These are phyloP conservation scores for Sebastes oblongus DNA, from an alignment of 2,797 vertebrate species.

Conservation along the genomic window DNA sequence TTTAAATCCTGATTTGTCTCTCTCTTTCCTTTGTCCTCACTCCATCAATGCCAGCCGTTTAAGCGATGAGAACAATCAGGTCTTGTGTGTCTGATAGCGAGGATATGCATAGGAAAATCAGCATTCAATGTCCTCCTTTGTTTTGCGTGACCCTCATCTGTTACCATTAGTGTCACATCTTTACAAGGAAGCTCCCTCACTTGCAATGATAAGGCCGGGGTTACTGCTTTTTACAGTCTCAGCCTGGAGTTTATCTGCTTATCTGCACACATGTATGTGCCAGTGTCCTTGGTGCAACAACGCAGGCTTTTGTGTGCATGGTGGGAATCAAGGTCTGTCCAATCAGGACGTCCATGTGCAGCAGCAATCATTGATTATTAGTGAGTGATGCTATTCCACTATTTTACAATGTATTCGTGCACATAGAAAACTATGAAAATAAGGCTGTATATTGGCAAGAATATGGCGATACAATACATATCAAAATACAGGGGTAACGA, in stretches of 20 bases:
- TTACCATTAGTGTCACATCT: slow-evolving; percentile 77
- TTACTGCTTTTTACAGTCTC: slow-evolving; percentile 58
- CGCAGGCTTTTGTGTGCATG: slow-evolving; percentile 67
- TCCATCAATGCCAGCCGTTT: slow-evolving; percentile 61
- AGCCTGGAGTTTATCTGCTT: slow-evolving; percentile 65
- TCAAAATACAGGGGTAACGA: too few species aligned
- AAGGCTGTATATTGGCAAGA: too few species aligned
- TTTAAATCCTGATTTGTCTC: slow-evolving; percentile 36
- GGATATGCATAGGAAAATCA: slow-evolving; percentile 69
- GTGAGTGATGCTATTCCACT: slow-evolving; percentile 9
- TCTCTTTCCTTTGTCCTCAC: slow-evolving; percentile 29
- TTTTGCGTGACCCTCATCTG: slow-evolving; percentile 75
- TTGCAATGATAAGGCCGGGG: slow-evolving; percentile 68
- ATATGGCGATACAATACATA: too few species aligned
- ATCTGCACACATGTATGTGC: slow-evolving; percentile 66
- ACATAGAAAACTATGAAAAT: not conserved
- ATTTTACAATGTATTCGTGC: not conserved
- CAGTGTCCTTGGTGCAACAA: slow-evolving; percentile 72
- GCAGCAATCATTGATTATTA: slow-evolving; percentile 56
- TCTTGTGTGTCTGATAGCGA: slow-evolving; percentile 68
- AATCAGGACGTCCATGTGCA: slow-evolving; percentile 47
- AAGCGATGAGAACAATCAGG: slow-evolving; percentile 74
- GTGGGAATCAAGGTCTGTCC: slow-evolving; percentile 68
- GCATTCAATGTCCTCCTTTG: slow-evolving; percentile 79
- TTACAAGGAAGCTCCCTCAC: slow-evolving; percentile 72